These are phyloP conservation scores for Bombus vancouverensis DNA, from an alignment of 1,140 invertebrate genomes.

Conservation along the genomic window DNA sequence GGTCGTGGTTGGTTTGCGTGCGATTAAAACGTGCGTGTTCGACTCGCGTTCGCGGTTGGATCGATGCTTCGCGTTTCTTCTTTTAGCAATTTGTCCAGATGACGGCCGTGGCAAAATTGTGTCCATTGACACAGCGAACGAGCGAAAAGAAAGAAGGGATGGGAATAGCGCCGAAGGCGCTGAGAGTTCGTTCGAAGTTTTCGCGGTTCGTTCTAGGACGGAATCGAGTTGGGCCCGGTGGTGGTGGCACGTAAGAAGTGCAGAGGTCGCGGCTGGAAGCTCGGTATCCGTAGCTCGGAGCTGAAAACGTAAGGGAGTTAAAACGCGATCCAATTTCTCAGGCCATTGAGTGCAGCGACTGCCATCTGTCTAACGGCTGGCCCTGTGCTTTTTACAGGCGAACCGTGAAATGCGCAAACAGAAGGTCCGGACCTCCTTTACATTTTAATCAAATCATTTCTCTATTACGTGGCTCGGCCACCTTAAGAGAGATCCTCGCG, in stretches of 20 bases:
- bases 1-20: conserved; percentile 46
- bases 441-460: conserved; percentile 84
- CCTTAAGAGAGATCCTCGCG: conserved; percentile 63
- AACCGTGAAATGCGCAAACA: conserved; percentile 83
- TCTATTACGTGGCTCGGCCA: conserved; percentile 76
- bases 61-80: conserved; percentile 30
- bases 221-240: background rate
- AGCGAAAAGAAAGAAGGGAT: background rate
- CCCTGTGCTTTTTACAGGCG: conserved; percentile 80
- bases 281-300: conserved; percentile 57
- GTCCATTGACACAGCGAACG: background rate
- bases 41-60: conserved; percentile 8
- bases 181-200: background rate
- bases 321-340: conserved; percentile 84
- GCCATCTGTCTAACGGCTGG: conserved; percentile 81
- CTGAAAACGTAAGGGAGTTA: conserved; percentile 82
- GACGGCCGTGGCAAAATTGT: conserved; percentile 35
- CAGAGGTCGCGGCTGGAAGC: conserved; percentile 14
- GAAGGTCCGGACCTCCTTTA: conserved; percentile 80
- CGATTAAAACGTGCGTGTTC: conserved; percentile 68
- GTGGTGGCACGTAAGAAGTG: background rate
- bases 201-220: background rate
- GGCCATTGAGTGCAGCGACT: conserved; percentile 83
- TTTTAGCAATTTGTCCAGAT: conserved; percentile 54
- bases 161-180: background rate